Evolutionary conservation across 2,888 invertebrate species (phyloP), one percentile per base, ranked within the genome.

Genomic region (Auanema sp.): DNA sequence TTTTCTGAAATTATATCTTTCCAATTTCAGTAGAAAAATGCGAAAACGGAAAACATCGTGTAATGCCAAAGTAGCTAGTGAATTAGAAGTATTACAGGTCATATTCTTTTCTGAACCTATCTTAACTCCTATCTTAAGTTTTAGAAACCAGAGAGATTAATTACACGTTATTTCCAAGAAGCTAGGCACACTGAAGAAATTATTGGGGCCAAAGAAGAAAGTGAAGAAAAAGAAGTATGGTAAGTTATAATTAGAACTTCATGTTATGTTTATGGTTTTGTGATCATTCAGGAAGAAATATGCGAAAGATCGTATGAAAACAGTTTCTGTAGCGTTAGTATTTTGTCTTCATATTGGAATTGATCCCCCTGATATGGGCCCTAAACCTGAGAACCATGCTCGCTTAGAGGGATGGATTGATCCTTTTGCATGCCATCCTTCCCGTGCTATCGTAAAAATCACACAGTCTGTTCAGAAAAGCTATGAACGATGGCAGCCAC

Each of bases 341-440:
- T 87, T 98, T 51, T 99, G 98, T 85, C 88, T 98, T 47, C 98
- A 99, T 86, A 92, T 98, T 61, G 97, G 97, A n/a, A 96, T 98
- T 21, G 98, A 99, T 86, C 98, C 98, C 1, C 98, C 98, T 0
- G 98, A 98, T 85, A 90, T 97, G 60, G 64, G 65, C 5, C 91
- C 95, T 42, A 97, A 97, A 60, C 79, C 94, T 3, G 92, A 93
- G 82, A 96, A 97, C 0, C 95, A 96, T 85, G 94, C 98, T 10
- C 63, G 70, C 11, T 60, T 77, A 10, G 94, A 97, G 84, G 95
- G 95, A 84, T 98, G 98, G 98, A 92, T 95, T 84, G 87, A 88
- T 78, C 96, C 97, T 1, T 87, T 90, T 60, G 90, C 92, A 0
- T 88, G 92, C 86, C 92, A 92, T 56, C 68, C 76, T 8, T 69